Evolutionary conservation across 2,888 invertebrate species (phyloP).

Genomic region (Caenorhabditis sp.): DNA sequence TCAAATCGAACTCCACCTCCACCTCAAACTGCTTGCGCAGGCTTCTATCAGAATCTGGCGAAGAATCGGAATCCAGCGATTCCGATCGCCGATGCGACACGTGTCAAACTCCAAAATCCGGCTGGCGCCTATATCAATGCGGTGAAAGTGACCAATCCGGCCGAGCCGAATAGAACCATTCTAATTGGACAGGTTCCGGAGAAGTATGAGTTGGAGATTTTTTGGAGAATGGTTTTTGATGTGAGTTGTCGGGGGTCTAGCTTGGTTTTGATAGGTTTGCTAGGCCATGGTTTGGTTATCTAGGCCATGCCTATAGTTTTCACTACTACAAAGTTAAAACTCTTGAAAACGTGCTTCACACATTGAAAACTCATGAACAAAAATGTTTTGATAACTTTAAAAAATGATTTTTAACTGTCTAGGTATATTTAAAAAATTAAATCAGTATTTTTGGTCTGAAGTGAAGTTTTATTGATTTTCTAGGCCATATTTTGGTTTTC

Average conservation of each 20-base stretch:
- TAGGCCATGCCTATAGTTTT: too few relatives aligned
- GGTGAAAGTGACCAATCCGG: conserved; percentile 13
- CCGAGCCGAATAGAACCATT: conserved; percentile 9
- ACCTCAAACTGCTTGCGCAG: neutral
- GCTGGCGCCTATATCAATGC: conserved; percentile 18
- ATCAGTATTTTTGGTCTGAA: too few relatives aligned
- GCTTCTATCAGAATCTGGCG: conserved; percentile 8
- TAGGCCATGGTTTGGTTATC: too few relatives aligned
- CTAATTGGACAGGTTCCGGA: conserved; percentile 22
- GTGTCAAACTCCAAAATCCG: conserved; percentile 9
- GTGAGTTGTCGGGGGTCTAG: conserved; percentile 6
- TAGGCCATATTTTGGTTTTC: too few relatives aligned
- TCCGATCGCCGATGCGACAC: conserved; percentile 21
- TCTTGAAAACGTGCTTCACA: too few relatives aligned
- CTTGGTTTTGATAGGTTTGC: too few relatives aligned
- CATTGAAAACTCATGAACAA: too few relatives aligned
- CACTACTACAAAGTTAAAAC: too few relatives aligned
- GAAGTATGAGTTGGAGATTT: conserved; percentile 7
- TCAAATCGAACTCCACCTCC: neutral
- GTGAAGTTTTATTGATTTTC: too few relatives aligned
- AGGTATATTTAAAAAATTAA: too few relatives aligned
- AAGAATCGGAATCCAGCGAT: conserved; percentile 15
- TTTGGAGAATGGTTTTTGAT: conserved; percentile 34
- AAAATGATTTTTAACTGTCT: too few relatives aligned
- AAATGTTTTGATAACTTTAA: too few relatives aligned